Percentiles rank a stretch among this genome's conserved stretches.
Conservation (phyloP, 2,113 vertebrate species). For the Toxotes jaculatrix region DNA sequence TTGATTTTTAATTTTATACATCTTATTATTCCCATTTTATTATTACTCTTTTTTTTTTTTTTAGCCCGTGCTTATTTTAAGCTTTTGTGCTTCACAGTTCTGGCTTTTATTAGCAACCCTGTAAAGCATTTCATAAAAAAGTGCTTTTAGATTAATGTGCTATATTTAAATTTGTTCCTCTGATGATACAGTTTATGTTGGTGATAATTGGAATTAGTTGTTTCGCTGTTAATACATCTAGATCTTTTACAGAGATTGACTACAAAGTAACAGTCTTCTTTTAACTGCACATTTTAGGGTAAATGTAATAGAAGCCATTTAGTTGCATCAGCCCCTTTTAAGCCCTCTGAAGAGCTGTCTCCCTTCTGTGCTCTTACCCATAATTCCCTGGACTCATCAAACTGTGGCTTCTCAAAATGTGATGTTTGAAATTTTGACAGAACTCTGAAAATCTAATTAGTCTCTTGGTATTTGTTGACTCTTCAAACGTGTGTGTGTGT, state of each 20-base stretch:
- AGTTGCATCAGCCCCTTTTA: constrained; percentile 3
- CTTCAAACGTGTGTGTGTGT: constrained; percentile 8
- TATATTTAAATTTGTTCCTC: not conserved
- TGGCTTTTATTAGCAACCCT: not conserved
- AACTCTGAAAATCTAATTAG: constrained; percentile 41
- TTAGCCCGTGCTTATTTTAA: constrained; percentile 3
- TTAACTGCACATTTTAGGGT: not conserved
- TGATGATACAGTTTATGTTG: not conserved
- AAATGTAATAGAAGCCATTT: not conserved
- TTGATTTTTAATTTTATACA: constrained; percentile 16
- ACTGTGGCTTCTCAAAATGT: constrained; percentile 22
- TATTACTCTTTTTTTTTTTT: not conserved
- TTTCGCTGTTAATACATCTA: not conserved
- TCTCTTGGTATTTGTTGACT: constrained; percentile 31
- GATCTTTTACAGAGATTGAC: not conserved
- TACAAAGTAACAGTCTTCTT: not conserved
- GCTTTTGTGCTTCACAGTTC: not conserved
- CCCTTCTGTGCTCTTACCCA: constrained; percentile 22
- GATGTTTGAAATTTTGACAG: constrained; percentile 48
- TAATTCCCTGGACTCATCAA: constrained; percentile 35
- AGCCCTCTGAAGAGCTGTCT: not conserved
- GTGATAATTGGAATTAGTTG: not conserved
- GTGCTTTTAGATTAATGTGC: not conserved
- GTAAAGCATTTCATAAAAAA: constrained; percentile 13
- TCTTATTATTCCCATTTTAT: constrained; percentile 31